Base-by-base conservation (phyloP, 2,888 invertebrate species). In the Orthonevra nobilis region DNA sequence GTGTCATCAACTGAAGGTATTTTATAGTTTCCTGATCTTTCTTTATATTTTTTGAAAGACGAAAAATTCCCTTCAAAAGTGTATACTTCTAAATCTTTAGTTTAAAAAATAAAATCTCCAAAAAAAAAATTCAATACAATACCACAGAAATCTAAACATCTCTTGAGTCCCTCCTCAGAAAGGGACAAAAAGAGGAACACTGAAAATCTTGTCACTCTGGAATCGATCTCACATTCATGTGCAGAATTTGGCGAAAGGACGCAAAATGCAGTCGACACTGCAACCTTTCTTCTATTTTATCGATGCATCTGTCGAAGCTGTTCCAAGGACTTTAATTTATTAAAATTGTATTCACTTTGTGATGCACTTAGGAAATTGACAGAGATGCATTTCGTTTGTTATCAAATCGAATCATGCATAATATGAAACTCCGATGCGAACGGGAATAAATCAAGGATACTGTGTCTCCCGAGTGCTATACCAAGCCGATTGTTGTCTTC, bases 331-430 rank as follows among this genome's bases (percentile, higher is more conserved):
- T 77, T 64, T 77, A 77, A 77, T 77, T 70, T 77, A 70, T 77
- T 70, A 77, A 77, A 70, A 77, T 77, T 77, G 77, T 66, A 72
- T 72, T 77, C 64, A 77, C 77, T 77, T 64, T 70, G 77, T 66
- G 70, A 72, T 77, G 72, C 77, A 77, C 77, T 77, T 77, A 77
- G 60, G 70, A 77, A 72, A 77, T 77, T 77, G 77, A 77, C 72
- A 72, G 70, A 77, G 77, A 72, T 77, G 77, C 77, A 77, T 77
- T 72, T 72, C 66, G 60, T 77, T 77, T 77, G 77, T 64, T 66
- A 77, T 77, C 64, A 77, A 77, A 77, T 77, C 77, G 77, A 77
- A 77, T 77, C 77, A 77, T 70, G 77, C 70, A 72, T 70, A 66
- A 72, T 70, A 77, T 70, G 60, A 64, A 64, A 60, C 64, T 77